Evolutionary conservation across 2,113 vertebrate genomes (phyloP), one percentile per base, ranked within the genome.

Genomic region (Myrmophylax atrothorax): DNA sequence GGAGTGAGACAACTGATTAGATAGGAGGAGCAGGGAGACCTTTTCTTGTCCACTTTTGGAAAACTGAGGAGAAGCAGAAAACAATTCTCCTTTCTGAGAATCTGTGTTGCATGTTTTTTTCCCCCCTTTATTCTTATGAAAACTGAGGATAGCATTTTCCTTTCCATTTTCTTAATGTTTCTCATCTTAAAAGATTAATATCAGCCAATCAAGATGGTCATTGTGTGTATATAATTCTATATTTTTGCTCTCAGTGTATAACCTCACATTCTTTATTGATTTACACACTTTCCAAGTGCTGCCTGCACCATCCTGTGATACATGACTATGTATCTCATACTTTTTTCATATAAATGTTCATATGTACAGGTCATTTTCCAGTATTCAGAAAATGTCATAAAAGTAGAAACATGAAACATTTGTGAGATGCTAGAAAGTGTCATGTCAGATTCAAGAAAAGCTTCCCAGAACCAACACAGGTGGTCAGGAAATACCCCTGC

Each of bases 401-500:
- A 94, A 93, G 46, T 76, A 70, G 72, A 87, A 91, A 68, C 46
- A 76, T 25, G 76, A 80, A 93, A 60, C 49, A 46, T 46, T 82
- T 0, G 0, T 68, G 93, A 92, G 69, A 96, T 95, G 92, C 92
- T 96, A 96, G 92, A 96, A 97, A 95, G 95, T 87, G 46, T 92
- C 31, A 2, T 81, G 77, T 58, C 64, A 93, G 38, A 70, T 93
- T 92, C 83, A 75, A 95, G 83, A 92, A 96, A 93, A 92, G 62
- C 86, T 96, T 93, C 96, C 93, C 24, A 2, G 79, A 89, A 94
- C 79, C 73, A 50, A 64, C 42, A 84, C 76, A 96, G 72, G 92
- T 96, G 95, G 86, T 58, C 77, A 91, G 96, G 93, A 95, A 96
- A 95, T 84, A 92, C 83, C 93, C 76, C 73, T 90, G 92, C 66